Base-by-base conservation (phyloP, 2,113 vertebrate genomes). In the Dromaius novaehollandiae region DNA sequence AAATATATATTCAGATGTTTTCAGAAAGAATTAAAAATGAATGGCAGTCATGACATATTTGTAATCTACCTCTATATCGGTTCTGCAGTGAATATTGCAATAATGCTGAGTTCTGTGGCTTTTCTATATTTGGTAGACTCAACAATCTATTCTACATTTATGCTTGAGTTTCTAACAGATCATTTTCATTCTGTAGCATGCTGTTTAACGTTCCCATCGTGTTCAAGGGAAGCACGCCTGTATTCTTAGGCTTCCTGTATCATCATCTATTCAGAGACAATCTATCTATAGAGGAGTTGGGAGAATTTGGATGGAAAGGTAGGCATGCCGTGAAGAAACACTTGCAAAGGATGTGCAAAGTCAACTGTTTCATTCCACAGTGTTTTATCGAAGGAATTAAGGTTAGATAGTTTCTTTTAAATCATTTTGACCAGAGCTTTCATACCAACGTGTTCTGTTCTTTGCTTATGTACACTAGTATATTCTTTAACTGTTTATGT, bases 141-240 rank as follows among this genome's bases (percentile, higher is more conserved):
- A 70, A 42, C 70, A 77, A 87, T 86, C 63, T 91, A 46, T 95
- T 95, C 79, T 91, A 53, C 85, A 81, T 93, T 96, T 91, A 76
- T 94, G 34, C 76, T 90, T 88, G 58, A 91, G 24, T 95, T 97
- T 94, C 68, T 94, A 73, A 42, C 88, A 92, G 82, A 71, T 88
- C 50, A 74, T 96, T 88, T 94, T 86, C 36, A n/a, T 97, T 86
- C 48, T 48, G 11, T 44, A 91, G 30, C 10, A 19, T 80, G 40
- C 70, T 58, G 53, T 88, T 86, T 91, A 88, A 88, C 58, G 30
- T 79, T 93, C 65, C 75, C 48, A 48, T 94, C 36, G 71, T 89
- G 56, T 93, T 93, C 58, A 44, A 58, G 16, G 58, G 58, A 69
- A 76, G 53, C 32, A 73, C 0, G 2, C 50, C 53, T 89, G 30